A percentile compares a stretch with the other conserved stretches of the same genome.
Evolutionary conservation across 2,797 vertebrate species (phyloP).

Genomic region (Gymnopithys bicolor): DNA sequence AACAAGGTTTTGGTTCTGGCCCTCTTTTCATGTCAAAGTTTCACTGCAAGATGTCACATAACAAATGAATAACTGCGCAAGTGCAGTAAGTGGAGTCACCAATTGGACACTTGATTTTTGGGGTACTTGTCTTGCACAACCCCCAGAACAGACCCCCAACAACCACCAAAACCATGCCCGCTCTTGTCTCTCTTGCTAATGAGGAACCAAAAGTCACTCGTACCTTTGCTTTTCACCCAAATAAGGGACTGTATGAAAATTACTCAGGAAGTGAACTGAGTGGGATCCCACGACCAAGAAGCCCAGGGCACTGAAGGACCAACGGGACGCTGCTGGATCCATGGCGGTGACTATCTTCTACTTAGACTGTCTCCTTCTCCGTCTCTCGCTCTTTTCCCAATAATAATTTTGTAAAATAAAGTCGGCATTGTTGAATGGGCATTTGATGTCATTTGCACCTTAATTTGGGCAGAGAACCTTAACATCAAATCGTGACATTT

Average conservation of each 20-base stretch:
- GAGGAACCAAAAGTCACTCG: not conserved
- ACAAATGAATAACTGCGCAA: not conserved
- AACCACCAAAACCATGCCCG: not conserved
- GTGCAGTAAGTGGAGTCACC: not conserved
- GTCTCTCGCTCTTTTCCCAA: not conserved
- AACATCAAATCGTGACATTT: fast-evolving
- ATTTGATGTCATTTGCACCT: not conserved
- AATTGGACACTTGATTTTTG: not conserved
- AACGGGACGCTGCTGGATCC: not conserved
- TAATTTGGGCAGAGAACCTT: not conserved
- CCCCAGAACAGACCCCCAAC: fast-evolving
- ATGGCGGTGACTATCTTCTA: not conserved
- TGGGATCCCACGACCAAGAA: not conserved
- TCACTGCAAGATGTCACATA: not conserved
- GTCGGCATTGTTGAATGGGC: not conserved
- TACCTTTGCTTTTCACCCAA: not conserved
- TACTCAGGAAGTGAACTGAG: too few species aligned
- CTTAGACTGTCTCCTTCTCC: not conserved
- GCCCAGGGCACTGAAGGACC: not conserved
- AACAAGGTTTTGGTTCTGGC: not conserved
- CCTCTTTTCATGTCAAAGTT: not conserved
- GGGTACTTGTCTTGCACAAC: not conserved
- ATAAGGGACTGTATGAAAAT: not conserved
- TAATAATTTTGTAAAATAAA: not conserved
- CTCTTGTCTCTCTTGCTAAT: not conserved